Evolutionary conservation across 2,888 invertebrate species (phyloP).

Genomic region (Oligia latruncula): DNA sequence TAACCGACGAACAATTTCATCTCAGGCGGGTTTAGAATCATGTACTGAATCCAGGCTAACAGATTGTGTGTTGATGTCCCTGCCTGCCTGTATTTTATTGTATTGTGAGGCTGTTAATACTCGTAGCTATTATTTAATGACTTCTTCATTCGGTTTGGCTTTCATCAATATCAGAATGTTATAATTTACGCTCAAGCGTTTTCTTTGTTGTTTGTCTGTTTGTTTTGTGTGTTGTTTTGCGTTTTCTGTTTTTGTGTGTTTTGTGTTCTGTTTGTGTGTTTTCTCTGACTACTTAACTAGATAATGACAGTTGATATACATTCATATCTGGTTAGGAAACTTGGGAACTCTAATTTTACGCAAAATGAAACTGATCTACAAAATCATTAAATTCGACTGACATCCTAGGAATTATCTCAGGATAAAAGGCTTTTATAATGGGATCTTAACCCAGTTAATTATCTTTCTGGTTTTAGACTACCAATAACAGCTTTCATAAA

Average conservation of each 20-base stretch:
- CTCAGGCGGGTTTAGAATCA: too few relatives aligned
- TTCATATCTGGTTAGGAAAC: too few relatives aligned
- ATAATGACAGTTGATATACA: too few relatives aligned
- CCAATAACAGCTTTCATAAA: slow-evolving; percentile 15
- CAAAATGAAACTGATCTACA: not conserved
- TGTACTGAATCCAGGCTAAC: too few relatives aligned
- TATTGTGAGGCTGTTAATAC: not conserved
- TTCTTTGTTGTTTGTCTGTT: too few relatives aligned
- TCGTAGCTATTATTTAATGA: not conserved
- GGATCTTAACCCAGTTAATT: not conserved
- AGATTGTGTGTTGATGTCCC: too few relatives aligned
- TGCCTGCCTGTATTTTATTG: not conserved
- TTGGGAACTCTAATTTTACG: too few relatives aligned
- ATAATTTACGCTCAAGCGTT: not conserved
- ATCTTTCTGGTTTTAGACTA: not conserved
- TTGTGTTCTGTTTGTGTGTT: not conserved
- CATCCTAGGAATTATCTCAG: not conserved
- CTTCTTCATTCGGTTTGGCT: not conserved
- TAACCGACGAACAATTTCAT: too few relatives aligned
- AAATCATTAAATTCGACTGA: not conserved
- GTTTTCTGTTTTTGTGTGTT: too few relatives aligned
- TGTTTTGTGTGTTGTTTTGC: too few relatives aligned
- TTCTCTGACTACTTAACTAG: not conserved
- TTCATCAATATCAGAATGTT: not conserved
- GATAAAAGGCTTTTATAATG: not conserved